Percentiles rank a stretch among this genome's conserved stretches.
Conservation (phyloP, 2,113 vertebrate genomes). For the Climacteris rufus region DNA sequence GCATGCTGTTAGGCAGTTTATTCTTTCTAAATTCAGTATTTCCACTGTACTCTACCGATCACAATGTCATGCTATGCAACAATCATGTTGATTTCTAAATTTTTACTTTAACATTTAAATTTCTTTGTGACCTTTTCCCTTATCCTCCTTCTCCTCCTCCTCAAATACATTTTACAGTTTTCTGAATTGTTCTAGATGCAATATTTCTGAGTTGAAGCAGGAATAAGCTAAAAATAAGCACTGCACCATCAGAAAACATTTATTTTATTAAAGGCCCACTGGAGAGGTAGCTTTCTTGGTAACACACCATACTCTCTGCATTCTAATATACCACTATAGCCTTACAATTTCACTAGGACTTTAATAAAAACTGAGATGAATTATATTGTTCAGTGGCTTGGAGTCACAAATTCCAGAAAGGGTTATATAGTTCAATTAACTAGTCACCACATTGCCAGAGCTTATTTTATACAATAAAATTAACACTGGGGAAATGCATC, state of each 20-base stretch:
- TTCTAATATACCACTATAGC: slow-evolving; percentile 9
- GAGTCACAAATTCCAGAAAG: slow-evolving; percentile 48
- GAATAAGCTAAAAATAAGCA: slow-evolving; percentile 49
- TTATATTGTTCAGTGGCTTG: slow-evolving; percentile 35
- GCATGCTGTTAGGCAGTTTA: slow-evolving; percentile 43
- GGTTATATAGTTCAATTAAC: slow-evolving; percentile 54
- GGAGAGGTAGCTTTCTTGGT: slow-evolving; percentile 35
- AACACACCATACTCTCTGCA: not conserved
- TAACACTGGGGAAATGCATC: not conserved
- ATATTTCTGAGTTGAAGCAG: slow-evolving; percentile 27
- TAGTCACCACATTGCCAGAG: not conserved
- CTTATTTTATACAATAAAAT: slow-evolving; percentile 24
- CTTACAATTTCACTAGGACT: not conserved
- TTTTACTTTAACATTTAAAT: slow-evolving; percentile 49
- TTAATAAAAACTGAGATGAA: slow-evolving; percentile 45
- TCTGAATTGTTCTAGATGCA: slow-evolving; percentile 41
- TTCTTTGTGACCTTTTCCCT: slow-evolving; percentile 36
- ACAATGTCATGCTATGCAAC: slow-evolving; percentile 34
- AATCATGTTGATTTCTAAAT: slow-evolving; percentile 26
- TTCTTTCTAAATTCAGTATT: slow-evolving; percentile 54
- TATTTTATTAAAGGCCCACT: slow-evolving; percentile 51
- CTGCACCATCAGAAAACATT: slow-evolving; percentile 31
- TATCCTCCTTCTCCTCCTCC: not conserved
- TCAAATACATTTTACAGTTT: slow-evolving; percentile 23
- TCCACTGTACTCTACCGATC: slow-evolving; percentile 28